Conservation (phyloP, 2,113 vertebrate species). For the Indicator indicator region DNA sequence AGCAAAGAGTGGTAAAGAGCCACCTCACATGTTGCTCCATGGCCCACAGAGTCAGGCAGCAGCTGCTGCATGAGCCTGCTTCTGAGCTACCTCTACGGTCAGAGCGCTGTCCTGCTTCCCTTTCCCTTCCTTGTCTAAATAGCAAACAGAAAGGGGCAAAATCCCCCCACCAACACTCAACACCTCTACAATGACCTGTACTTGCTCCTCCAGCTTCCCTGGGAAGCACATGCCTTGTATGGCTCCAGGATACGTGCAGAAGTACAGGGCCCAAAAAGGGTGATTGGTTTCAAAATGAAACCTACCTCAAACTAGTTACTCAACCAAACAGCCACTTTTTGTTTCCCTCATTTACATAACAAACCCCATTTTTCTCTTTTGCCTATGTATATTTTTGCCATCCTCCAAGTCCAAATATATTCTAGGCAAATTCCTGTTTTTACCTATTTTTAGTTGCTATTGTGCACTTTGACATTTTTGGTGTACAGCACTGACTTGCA, state of each 20-base stretch:
- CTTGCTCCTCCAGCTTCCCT: not conserved
- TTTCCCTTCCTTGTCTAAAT: accelerated
- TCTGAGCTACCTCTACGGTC: accelerated
- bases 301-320: not conserved
- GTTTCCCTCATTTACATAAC: slow-evolving; percentile 31
- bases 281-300: not conserved
- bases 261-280: not conserved
- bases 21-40: accelerated
- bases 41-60: not conserved
- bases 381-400: slow-evolving; percentile 74
- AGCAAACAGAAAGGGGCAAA: not conserved
- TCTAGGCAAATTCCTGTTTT: slow-evolving; percentile 66
- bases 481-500: not conserved
- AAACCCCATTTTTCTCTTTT: slow-evolving; percentile 30
- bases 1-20: not conserved
- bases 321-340: slow-evolving; percentile 7
- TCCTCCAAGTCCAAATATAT: slow-evolving; percentile 60
- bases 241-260: not conserved
- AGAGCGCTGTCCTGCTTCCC: not conserved
- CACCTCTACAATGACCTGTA: accelerated
- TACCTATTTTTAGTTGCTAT: slow-evolving; percentile 79
- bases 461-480: slow-evolving; percentile 61
- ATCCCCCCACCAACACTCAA: not conserved
- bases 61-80: accelerated
- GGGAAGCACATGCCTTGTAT: accelerated